phyloP scores from a whole-genome alignment of 2,888 invertebrate genomes.

The Coronaproctus castanopsis region DNA sequence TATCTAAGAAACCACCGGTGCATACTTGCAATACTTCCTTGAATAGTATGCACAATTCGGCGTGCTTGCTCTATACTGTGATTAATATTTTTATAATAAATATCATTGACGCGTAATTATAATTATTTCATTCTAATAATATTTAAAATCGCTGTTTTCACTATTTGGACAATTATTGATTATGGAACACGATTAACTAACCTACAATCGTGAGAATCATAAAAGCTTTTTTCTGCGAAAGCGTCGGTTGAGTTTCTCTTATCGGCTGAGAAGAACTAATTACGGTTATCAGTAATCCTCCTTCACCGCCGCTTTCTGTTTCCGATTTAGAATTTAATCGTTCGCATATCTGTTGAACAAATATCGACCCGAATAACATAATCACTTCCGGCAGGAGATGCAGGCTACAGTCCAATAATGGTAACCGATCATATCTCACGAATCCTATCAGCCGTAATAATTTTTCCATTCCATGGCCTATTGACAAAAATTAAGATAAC shows the following conservation, averaged over 20 bases:
- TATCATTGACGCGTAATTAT: too few relatives aligned
- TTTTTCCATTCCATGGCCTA: slow-evolving; percentile 34
- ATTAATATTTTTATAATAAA: too few relatives aligned
- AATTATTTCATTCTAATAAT: too few relatives aligned
- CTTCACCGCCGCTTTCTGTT: slow-evolving; percentile 2
- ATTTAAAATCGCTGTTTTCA: too few relatives aligned
- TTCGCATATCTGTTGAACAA: slow-evolving; percentile 13
- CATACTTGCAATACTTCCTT: too few relatives aligned
- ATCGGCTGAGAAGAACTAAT: slow-evolving; percentile 8
- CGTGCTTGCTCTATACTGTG: too few relatives aligned
- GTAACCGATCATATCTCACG: slow-evolving; percentile 37
- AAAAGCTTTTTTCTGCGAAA: slow-evolving; percentile 16
- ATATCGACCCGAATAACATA: slow-evolving; percentile 32
- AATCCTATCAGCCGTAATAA: slow-evolving; percentile 48
- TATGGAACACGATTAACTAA: too few relatives aligned
- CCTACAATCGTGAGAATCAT: slow-evolving; percentile 23
- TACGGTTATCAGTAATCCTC: slow-evolving; percentile 9
- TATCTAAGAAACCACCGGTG: too few relatives aligned
- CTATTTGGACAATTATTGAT: too few relatives aligned
- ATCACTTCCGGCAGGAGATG: slow-evolving; percentile 59
- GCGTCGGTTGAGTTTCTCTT: slow-evolving; percentile 7
- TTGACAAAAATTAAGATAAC: slow-evolving; percentile 2
- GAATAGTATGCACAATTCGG: too few relatives aligned
- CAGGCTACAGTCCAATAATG: slow-evolving; percentile 41
- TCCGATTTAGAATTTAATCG: slow-evolving; percentile 13